These are phyloP conservation scores for Carollia perspicillata DNA, from an alignment of 2,113 vertebrate genomes.

Conservation along the genomic window DNA sequence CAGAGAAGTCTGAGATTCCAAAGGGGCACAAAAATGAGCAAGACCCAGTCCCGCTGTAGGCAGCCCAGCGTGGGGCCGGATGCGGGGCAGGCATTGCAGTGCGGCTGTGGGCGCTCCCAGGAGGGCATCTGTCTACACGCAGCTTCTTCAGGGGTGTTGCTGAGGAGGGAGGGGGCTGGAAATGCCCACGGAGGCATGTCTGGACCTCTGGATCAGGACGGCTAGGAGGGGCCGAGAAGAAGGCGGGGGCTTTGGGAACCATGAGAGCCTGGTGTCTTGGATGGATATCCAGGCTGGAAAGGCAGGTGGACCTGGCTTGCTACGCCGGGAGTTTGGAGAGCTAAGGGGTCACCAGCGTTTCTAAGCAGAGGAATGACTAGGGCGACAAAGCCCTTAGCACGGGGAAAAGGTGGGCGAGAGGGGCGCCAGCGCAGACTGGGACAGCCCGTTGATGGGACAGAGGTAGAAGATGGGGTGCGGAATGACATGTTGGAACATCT, in stretches of 20 bases:
- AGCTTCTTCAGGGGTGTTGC: neutral
- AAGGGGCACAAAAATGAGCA: neutral
- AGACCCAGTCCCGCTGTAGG: neutral
- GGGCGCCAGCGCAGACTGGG: neutral
- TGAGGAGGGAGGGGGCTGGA: neutral
- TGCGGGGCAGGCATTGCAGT: fast-evolving
- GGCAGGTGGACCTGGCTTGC: neutral
- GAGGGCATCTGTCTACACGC: too few relatives aligned
- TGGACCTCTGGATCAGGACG: neutral
- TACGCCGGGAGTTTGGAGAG: neutral
- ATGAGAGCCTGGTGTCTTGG: neutral
- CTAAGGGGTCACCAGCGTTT: neutral
- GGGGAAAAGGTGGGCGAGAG: neutral
- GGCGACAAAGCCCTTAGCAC: neutral
- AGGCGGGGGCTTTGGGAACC: neutral
- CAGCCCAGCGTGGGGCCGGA: neutral
- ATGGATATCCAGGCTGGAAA: neutral
- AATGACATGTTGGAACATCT: neutral
- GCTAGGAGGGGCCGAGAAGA: neutral
- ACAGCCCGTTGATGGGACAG: neutral
- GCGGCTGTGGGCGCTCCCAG: fast-evolving
- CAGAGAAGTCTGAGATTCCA: neutral
- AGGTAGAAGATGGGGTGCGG: neutral
- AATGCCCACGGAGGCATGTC: neutral
- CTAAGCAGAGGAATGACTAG: neutral